Evolutionary conservation across 2,113 vertebrate genomes (phyloP).

Genomic region (Alaudala cheleensis): DNA sequence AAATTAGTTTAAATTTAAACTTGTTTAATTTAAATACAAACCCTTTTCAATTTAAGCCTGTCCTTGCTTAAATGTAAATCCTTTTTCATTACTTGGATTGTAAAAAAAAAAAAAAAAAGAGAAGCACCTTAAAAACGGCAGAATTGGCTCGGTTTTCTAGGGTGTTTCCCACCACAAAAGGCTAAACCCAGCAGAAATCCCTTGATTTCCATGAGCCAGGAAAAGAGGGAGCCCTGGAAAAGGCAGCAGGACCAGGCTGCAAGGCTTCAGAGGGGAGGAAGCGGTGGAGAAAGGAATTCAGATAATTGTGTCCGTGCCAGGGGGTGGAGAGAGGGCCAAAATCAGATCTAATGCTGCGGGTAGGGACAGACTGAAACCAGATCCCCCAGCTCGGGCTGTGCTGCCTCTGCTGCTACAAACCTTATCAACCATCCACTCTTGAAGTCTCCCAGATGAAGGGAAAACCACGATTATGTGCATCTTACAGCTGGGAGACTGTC

Average conservation of each 20-base stretch:
- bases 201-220: neutral
- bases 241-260: neutral
- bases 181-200: neutral
- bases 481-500: neutral
- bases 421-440: neutral
- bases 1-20: neutral
- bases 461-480: neutral
- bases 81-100: neutral
- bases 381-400: neutral
- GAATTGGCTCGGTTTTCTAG: neutral
- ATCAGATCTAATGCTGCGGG: neutral
- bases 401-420: neutral
- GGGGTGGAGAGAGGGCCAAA: neutral
- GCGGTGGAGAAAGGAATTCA: neutral
- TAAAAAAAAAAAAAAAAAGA: neutral
- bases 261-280: neutral
- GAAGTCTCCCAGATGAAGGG: conserved; percentile 1
- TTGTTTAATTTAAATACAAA: neutral
- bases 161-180: neutral
- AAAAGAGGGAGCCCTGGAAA: neutral
- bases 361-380: conserved; percentile 25
- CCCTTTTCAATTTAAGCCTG: neutral
- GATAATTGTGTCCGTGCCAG: neutral
- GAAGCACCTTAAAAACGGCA: neutral
- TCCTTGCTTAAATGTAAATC: neutral